Evolutionary conservation across 2,797 vertebrate species (phyloP), one percentile per base, ranked within the genome.

Genomic region (Acipenser oxyrinchus): DNA sequence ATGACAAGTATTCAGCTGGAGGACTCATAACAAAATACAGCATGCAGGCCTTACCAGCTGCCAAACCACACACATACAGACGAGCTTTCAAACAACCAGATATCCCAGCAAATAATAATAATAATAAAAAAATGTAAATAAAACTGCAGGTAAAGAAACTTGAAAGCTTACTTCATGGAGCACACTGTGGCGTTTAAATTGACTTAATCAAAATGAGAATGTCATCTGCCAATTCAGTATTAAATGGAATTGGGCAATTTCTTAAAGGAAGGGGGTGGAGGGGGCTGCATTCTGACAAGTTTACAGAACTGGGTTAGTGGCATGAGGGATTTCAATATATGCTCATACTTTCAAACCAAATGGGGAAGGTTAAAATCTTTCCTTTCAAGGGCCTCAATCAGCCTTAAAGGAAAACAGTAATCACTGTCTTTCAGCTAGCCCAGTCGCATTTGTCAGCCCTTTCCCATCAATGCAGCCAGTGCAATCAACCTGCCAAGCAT

Each of bases 341-440:
- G 89, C 90, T 94, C 91, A 90, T 94, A 93, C 92, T 92, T 94
- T 89, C 92, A 90, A 91, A 92, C 91, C 91, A 93, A 94, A 94
- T 92, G 90, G 91, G 93, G 95, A 96, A 95, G 94, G 95, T 96
- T 96, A 97, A 98, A 98, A 97, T 98, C 95, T 95, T 96, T 98
- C 95, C 95, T 97, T 98, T 98, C 95, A 97, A 99, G 95, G 95
- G 94, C 95, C 95, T 99, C 96, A 99, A 99, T 98, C 96, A 98
- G 94, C 94, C 94, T 96, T 93, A 95, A 95, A 97, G 94, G 96
- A 98, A 99, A 99, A 99, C 95, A 99, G 95, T 97, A 99, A 99
- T 99, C 96, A 99, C 94, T 94, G 95, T 97, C 95, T 97, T 97
- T 97, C 94, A 97, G 92, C 91, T 85, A 89, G 92, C 92, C 92